Evolutionary conservation across 2,888 invertebrate genomes (phyloP).

Genomic region (Agrypnus murinus): DNA sequence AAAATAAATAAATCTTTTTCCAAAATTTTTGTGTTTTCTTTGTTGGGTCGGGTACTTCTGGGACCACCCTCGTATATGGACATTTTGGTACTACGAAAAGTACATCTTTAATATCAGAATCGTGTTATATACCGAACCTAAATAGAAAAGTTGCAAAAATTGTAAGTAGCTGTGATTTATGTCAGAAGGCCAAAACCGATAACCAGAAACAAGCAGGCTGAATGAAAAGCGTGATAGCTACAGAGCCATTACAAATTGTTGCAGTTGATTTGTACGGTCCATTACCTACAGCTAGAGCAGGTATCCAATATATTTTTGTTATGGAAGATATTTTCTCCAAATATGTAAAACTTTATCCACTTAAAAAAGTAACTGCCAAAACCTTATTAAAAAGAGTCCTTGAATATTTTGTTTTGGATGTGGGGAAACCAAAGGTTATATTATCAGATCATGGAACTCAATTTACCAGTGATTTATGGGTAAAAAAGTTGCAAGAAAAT

Average conservation of each 20-base stretch:
- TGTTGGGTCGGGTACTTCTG: no score
- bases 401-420: no score
- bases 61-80: neutral
- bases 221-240: slow-evolving; percentile 11
- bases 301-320: no score
- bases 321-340: slow-evolving; percentile 53
- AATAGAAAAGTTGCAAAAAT: neutral
- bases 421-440: no score
- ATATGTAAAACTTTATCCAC: slow-evolving; percentile 42
- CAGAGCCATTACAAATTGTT: slow-evolving; percentile 17
- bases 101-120: neutral
- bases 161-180: neutral
- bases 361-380: slow-evolving; percentile 39
- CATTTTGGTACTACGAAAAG: slow-evolving; percentile 27
- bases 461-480: neutral
- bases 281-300: slow-evolving; percentile 22
- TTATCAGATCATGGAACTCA: neutral
- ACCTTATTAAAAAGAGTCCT: no score
- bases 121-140: slow-evolving; percentile 24
- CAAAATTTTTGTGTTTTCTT: no score
- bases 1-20: no score
- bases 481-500: neutral
- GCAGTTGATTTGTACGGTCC: slow-evolving; percentile 33
- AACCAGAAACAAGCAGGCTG: neutral
- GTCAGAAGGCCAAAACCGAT: slow-evolving; percentile 18